A percentile compares a stretch with the other conserved stretches of the same genome.
These are phyloP conservation scores for Oxygymnocypris stewartii DNA, from an alignment of 2,113 vertebrate species.

Conservation along the genomic window DNA sequence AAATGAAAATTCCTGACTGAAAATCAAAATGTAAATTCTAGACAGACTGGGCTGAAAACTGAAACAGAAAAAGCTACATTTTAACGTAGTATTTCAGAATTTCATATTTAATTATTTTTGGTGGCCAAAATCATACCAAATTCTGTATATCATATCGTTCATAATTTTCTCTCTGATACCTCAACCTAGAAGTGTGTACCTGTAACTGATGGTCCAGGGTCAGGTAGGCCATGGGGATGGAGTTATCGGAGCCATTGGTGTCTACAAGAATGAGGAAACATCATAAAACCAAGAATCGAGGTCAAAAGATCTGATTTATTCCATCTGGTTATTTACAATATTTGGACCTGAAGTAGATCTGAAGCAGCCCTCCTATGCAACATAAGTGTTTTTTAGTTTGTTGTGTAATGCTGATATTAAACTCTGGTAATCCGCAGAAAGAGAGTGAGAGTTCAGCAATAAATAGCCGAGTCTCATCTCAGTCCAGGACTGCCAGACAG, in stretches of 20 bases:
- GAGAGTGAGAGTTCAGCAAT: constrained; percentile 26
- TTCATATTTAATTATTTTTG: neutral
- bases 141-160: neutral
- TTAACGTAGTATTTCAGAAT: neutral
- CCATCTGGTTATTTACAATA: neutral
- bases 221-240: constrained; percentile 99
- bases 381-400: neutral
- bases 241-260: constrained; percentile 98
- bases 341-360: neutral
- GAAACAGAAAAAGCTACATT: too few species aligned
- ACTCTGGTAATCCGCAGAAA: neutral
- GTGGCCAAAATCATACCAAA: neutral
- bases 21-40: neutral
- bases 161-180: neutral
- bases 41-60: neutral
- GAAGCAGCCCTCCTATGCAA: neutral
- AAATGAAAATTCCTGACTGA: neutral
- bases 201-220: constrained; percentile 98
- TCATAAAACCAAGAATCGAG: neutral
- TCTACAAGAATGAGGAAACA: constrained; percentile 75
- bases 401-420: neutral
- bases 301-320: neutral
- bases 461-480: constrained; percentile 40
- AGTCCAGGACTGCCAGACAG: constrained; percentile 1
- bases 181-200: constrained; percentile 71